phyloP scores from a whole-genome alignment of 2,113 vertebrate species.

The Perca schrenkii region DNA sequence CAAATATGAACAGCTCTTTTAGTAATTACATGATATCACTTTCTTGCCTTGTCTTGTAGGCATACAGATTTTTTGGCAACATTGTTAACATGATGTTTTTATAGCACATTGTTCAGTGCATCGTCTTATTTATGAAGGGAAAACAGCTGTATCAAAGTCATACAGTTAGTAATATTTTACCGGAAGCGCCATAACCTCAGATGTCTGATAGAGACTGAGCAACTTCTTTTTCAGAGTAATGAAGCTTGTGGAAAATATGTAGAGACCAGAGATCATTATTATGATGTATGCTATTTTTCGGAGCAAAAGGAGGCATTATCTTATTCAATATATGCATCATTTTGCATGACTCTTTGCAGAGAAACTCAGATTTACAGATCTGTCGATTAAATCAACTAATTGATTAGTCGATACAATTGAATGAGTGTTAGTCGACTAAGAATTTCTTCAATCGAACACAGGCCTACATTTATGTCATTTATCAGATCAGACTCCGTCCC shows the following conservation, averaged over 20 bases:
- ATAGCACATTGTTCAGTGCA: conserved; percentile 31
- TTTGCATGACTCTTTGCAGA: too few relatives aligned
- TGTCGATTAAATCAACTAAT: too few relatives aligned
- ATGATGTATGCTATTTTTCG: too few relatives aligned
- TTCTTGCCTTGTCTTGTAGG: neutral
- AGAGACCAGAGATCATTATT: conserved; percentile 5
- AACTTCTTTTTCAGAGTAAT: conserved; percentile 23
- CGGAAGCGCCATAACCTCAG: conserved; percentile 31
- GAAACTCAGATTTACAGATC: too few relatives aligned
- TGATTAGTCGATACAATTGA: too few relatives aligned
- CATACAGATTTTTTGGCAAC: conserved; percentile 12
- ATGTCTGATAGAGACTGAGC: conserved; percentile 22
- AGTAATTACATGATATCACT: neutral
- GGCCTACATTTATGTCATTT: too few relatives aligned
- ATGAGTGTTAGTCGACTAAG: too few relatives aligned
- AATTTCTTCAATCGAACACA: too few relatives aligned
- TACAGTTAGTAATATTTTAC: conserved; percentile 46
- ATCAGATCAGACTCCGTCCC: too few relatives aligned
- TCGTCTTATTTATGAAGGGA: conserved; percentile 44
- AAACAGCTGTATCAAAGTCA: conserved; percentile 31
- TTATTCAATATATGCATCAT: too few relatives aligned
- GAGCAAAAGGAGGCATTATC: too few relatives aligned
- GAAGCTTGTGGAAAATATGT: conserved; percentile 14
- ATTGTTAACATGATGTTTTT: conserved; percentile 36
- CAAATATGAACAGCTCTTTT: conserved; percentile 24